Base-by-base conservation (phyloP, 2,113 vertebrate species). In the Heptranchias perlo region DNA sequence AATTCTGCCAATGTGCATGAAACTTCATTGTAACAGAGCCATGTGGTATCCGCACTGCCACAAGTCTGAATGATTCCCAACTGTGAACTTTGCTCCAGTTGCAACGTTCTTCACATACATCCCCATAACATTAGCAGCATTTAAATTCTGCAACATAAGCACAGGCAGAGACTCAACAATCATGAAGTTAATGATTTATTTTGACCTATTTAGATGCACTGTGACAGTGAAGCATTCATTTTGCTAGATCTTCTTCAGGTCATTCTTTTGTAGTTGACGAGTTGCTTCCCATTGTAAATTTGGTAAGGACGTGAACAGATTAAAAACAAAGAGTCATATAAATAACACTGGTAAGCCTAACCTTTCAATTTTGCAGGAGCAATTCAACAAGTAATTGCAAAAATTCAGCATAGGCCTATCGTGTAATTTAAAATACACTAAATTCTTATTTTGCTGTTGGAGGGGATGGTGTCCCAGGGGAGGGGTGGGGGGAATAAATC, bases 1-100 rank as follows among this genome's bases (percentile, higher is more conserved):
- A n/a, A 91, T 28, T 31, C 52, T 96, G 96, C 96, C 52, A 96
- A 96, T 94, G 86, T 91, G 84, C 92, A 87, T 35, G 8, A 49
- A 96, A 95, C 39, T 54, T 84, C 44, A 28, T 44, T 47, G 44
- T 69, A 58, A 54, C 58, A 62, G 62, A 96, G 96, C 95, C 94
- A 61, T 67, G 96, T 91, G 84, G 95, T 96, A 49, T 54, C 7
- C 86, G 96, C 96, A 96, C 11, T 91, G 13, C 87, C 87, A 91
- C 87, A 91, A 58, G 95, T 96, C 95, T 95, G 97, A 96, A 97
- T 96, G 95, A 96, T 96, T 97, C 96, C 96, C 96, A 97, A 96
- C 96, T 96, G 96, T 96, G 61, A 96, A 96, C 96, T 96, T 95
- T 96, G 96, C 96, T 96, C 96, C 78, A 97, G 96, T 96, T 96